Evolutionary conservation across 2,888 invertebrate genomes (phyloP), one percentile per base, ranked within the genome.

Genomic region (Zeuzera pyrina): DNA sequence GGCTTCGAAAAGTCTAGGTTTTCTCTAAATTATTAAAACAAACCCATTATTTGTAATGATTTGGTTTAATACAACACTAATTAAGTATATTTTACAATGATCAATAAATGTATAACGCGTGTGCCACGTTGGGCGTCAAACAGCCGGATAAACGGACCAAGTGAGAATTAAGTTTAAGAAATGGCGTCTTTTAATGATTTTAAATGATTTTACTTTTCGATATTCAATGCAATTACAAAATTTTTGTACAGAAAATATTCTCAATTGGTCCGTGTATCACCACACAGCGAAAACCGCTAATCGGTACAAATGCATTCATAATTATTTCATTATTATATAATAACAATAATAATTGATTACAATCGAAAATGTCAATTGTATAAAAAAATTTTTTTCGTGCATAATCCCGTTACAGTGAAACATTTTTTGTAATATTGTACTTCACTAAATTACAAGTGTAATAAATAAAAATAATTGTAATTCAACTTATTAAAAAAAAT

Each of bases 1-100:
- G n/a, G n/a, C n/a, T n/a, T n/a, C n/a, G n/a, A n/a, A n/a, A n/a
- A n/a, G n/a, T n/a, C n/a, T n/a, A n/a, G n/a, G n/a, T n/a, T n/a
- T n/a, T n/a, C n/a, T n/a, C n/a, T n/a, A n/a, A n/a, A n/a, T n/a
- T n/a, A 35, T 32, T 39, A 25, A 40, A 36, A 40, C 32, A 32
- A 39, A 38, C 15, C 10, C 12, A 31, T 15, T 58, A 65, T 73
- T 76, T 71, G 78, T 78, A 79, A 79, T 79, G 77, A 78, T 79
- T 79, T 81, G 67, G 70, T 81, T 83, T 83, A 83, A 79, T 83
- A 83, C 78, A 81, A 83, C 81, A 83, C 81, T 83, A 83, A 78
- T 70, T 81, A 79, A 74, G 74, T 78, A 77, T 79, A 79, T 71
- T 78, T 78, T 81, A 81, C 79, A 78, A 73, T 77, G 66, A 69